A percentile compares a stretch with the other conserved stretches of the same genome.
phyloP scores from a whole-genome alignment of 2,797 vertebrate genomes.

The Phrynocephalus guinanensis region DNA sequence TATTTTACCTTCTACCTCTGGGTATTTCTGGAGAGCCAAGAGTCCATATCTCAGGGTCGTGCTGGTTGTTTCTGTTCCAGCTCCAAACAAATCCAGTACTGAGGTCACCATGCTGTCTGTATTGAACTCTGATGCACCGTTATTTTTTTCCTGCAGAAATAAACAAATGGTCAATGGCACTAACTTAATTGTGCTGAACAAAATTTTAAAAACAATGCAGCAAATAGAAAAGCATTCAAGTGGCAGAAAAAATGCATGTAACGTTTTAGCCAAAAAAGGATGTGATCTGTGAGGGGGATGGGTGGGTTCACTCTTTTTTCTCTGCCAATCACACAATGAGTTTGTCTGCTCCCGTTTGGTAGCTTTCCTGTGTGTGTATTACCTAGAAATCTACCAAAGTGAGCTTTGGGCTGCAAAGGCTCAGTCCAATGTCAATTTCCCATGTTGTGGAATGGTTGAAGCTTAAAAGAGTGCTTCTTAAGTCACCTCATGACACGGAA shows the following conservation, averaged over 20 bases:
- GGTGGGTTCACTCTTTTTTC: too few relatives aligned
- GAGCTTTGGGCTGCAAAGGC: too few relatives aligned
- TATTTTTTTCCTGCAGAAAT: slow-evolving; percentile 15
- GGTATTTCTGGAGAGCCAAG: slow-evolving; percentile 54
- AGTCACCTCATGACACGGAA: too few relatives aligned
- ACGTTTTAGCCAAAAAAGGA: too few relatives aligned
- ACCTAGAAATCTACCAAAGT: too few relatives aligned
- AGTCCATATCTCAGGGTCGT: slow-evolving; percentile 52
- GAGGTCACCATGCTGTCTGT: slow-evolving; percentile 29
- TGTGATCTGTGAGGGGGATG: too few relatives aligned
- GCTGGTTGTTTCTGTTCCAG: slow-evolving; percentile 63
- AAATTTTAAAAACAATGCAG: neutral
- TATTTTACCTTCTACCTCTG: slow-evolving; percentile 65
- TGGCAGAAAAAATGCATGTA: neutral
- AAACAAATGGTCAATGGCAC: neutral
- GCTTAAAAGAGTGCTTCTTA: too few relatives aligned
- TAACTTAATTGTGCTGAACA: neutral
- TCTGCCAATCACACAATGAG: too few relatives aligned
- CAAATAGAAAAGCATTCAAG: neutral
- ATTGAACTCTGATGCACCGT: slow-evolving; percentile 15
- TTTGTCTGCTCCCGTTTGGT: too few relatives aligned
- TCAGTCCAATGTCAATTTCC: too few relatives aligned
- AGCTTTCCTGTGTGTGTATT: too few relatives aligned
- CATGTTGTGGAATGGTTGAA: too few relatives aligned
- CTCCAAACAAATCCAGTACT: slow-evolving; percentile 28